Evolutionary conservation across 2,888 invertebrate genomes (phyloP), one percentile per base, ranked within the genome.

Genomic region (Drosophila paramelanica): DNA sequence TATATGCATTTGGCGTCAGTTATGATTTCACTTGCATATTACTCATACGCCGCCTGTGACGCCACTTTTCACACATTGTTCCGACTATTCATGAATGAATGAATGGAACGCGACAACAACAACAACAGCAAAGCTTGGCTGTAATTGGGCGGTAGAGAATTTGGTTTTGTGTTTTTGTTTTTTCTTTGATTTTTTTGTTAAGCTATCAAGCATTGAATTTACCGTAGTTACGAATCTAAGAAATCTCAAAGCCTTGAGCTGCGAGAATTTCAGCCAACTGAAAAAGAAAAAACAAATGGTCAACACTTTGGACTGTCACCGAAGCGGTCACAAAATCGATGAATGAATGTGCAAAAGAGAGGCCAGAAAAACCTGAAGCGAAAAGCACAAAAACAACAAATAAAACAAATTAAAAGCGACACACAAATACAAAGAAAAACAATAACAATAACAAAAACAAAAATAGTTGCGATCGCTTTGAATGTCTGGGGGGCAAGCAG

Each of bases 331-430:
- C 74, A 56, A 71, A 78, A 74, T 78, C 78, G 62, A 78, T 77
- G 77, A 77, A 77, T 77, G 78, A 77, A 78, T 78, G 77, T 13
- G 62, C 60, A 60, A 75, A 58, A 72, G 76, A 75, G 64, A 76
- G 57, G 69, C 56, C 38, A 56, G 59, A 71, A 66, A 59, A 58
- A 69, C 38, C 49, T 23, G 33, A 53, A 65, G 36, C 43, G 11
- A 39, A 47, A 58, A 50, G 20, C 52, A 51, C 39, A 33, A 38
- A 6, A 36, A 25, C 33, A 31, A 31, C 20, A 31, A 17, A 31
- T 31, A 10, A 8, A 53, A 13, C n/a, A 20, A 42, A 53, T 13
- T 25, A n/a, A 33, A 39, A 25, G 42, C 57, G 41, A 23, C 33
- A 52, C 53, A 36, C 62, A 67, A 60, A 60, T 59, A 59, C 53